Percentiles rank a stretch among this genome's conserved stretches.
These are phyloP conservation scores for Rotaria macrura DNA, from an alignment of 2,888 invertebrate species.

Conservation along the genomic window DNA sequence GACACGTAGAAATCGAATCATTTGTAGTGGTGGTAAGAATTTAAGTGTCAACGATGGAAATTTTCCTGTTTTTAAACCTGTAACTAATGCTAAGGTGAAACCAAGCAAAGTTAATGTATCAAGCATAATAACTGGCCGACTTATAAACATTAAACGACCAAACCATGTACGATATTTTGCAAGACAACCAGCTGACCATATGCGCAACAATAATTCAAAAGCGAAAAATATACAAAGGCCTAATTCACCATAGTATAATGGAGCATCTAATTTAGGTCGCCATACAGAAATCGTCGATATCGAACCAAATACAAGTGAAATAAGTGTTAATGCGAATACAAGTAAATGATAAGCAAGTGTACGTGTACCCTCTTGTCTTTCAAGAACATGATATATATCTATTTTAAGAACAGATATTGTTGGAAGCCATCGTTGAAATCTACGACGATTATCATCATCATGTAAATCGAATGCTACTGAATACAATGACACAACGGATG, in stretches of 20 bases:
- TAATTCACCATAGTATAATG: constrained; percentile 23
- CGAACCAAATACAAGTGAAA: constrained; percentile 6
- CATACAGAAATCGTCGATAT: background rate
- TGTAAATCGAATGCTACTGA: background rate
- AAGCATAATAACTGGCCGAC: background rate
- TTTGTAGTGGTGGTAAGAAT: constrained; percentile 27
- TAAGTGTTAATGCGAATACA: background rate
- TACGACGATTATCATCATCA: background rate
- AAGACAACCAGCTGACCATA: constrained; percentile 30
- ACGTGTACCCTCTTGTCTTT: background rate
- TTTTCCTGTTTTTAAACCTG: background rate
- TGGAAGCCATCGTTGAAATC: background rate
- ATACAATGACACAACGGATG: background rate
- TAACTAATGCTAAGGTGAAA: background rate
- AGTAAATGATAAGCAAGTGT: constrained; percentile 12
- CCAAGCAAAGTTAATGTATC: constrained; percentile 1
- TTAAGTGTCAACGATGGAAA: background rate
- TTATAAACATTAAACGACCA: background rate
- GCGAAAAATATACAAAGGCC: constrained; percentile 18
- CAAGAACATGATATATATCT: background rate
- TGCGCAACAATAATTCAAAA: constrained; percentile 21
- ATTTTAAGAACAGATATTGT: background rate
- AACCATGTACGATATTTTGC: background rate
- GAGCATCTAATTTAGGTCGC: background rate
- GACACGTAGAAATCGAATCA: constrained; percentile 31